A percentile compares a stretch with the other conserved stretches of the same genome.
These are phyloP conservation scores for Mustelus asterias DNA, from an alignment of 2,113 vertebrate genomes.

Conservation along the genomic window DNA sequence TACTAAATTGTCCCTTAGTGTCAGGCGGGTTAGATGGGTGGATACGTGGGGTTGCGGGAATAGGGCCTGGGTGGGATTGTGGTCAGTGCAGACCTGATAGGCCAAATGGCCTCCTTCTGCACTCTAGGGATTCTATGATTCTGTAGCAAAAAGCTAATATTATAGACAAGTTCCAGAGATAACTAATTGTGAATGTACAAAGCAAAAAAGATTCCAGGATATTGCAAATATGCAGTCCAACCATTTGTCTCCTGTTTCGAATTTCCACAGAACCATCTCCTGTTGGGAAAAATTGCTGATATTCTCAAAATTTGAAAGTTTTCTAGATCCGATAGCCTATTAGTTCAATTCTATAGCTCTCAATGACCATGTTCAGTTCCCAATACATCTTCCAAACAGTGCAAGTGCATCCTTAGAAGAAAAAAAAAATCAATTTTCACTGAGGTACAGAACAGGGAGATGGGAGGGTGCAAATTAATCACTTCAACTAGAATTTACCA, in stretches of 20 bases:
- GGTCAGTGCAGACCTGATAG: too few relatives aligned
- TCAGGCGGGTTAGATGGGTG: too few relatives aligned
- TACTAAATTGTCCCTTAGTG: too few relatives aligned
- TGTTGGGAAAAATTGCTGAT: neutral
- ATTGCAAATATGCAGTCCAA: neutral
- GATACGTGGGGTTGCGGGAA: too few relatives aligned
- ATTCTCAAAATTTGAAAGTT: neutral
- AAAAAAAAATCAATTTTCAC: neutral
- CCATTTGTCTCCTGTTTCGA: neutral
- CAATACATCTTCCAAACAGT: too few relatives aligned
- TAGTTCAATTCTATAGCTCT: neutral
- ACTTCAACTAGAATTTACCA: neutral
- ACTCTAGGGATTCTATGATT: too few relatives aligned
- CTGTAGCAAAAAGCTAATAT: too few relatives aligned
- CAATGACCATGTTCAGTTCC: neutral
- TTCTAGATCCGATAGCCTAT: neutral
- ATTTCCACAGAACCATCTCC: neutral
- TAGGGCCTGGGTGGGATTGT: too few relatives aligned
- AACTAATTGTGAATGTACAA: neutral
- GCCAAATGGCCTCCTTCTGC: too few relatives aligned
- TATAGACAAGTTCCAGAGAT: neutral
- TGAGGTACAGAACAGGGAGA: neutral
- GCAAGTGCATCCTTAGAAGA: neutral
- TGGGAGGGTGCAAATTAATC: neutral
- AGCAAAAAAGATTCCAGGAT: too few relatives aligned